Conservation (phyloP, 2,888 invertebrate species). For the Eilema griseolum region DNA sequence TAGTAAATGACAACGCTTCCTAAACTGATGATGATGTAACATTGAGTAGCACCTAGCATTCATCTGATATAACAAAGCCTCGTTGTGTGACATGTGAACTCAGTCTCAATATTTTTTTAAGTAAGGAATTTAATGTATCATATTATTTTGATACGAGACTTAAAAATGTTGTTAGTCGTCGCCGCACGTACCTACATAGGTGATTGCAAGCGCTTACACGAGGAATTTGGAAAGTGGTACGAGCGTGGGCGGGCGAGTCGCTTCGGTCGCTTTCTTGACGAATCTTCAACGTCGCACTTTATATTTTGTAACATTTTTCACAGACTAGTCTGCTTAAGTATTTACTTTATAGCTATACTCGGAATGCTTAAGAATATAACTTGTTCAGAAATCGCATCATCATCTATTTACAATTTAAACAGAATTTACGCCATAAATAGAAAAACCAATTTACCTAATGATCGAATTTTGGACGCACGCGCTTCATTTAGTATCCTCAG, state of each 20-base stretch:
- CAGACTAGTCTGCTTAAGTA: constrained; percentile 56
- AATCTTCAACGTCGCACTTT: constrained; percentile 80
- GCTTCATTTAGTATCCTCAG: constrained; percentile 31
- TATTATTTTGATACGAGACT: constrained; percentile 60
- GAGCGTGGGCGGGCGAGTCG: constrained; percentile 84
- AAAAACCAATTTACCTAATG: background rate
- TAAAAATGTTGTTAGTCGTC: constrained; percentile 64
- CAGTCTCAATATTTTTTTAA: background rate
- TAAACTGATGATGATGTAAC: constrained; percentile 8
- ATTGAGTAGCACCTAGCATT: background rate
- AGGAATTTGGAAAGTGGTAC: constrained; percentile 86
- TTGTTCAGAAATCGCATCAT: constrained; percentile 26
- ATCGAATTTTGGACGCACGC: background rate
- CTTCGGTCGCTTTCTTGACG: constrained; percentile 77
- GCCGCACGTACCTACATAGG: constrained; percentile 70
- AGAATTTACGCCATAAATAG: constrained; percentile 10
- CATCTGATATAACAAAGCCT: background rate
- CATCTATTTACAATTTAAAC: background rate
- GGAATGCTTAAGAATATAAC: constrained; percentile 34
- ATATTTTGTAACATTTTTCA: constrained; percentile 80
- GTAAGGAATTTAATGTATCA: constrained; percentile 38
- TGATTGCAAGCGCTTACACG: constrained; percentile 82
- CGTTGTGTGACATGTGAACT: background rate
- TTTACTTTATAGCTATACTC: constrained; percentile 54
- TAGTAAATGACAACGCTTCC: background rate